Base-by-base conservation (phyloP, 1,140 invertebrate genomes). In the Drosophila ironensis region DNA sequence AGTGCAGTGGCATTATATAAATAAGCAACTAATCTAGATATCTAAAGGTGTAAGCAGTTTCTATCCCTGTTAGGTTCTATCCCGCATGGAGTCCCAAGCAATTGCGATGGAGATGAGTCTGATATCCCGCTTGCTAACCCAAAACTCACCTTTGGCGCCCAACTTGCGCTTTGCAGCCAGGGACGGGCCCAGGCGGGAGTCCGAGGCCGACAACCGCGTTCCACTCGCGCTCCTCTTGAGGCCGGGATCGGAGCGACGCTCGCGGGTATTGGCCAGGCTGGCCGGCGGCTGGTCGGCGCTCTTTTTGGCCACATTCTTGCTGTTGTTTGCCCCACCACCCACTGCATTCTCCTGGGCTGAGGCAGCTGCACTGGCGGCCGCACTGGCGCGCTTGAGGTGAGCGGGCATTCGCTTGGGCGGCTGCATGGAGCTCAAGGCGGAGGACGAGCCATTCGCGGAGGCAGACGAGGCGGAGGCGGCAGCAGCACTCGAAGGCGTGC, bases 251-350 rank as follows among this genome's bases (percentile, higher is more conserved):
- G 80, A 84, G n/a, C 80, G 80, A 1, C 80, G 80, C 16, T 84
- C 80, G 1, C 80, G 54, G 4, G 71, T 80, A 25, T 38, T 84
- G 25, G 77, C 72, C 57, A 81, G 37, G 42, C 30, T 44, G 37
- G 28, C 17, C 0, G 44, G 25, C 6, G 80, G 80, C 37, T 87
- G 80, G 27, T 86, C 80, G n/a, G 80, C 80, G 25, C 74, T 80
- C 42, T 86, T 86, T 20, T 86, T 86, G 45, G 80, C 80, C 22
- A 86, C 80, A 30, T 86, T 86, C 42, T 86, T 86, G 53, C 80
- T 86, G 20, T 61, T 82, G 44, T 60, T 78, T 7, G 27, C 16
- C 6, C 30, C 57, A 38, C 38, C 33, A 25, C 24, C 42, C 16
- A 1, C 53, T 22, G 17, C n/a, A n/a, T 63, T 64, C 2, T 46